Conservation (phyloP, 2,888 invertebrate genomes). For the Tetragonula carbonaria region DNA sequence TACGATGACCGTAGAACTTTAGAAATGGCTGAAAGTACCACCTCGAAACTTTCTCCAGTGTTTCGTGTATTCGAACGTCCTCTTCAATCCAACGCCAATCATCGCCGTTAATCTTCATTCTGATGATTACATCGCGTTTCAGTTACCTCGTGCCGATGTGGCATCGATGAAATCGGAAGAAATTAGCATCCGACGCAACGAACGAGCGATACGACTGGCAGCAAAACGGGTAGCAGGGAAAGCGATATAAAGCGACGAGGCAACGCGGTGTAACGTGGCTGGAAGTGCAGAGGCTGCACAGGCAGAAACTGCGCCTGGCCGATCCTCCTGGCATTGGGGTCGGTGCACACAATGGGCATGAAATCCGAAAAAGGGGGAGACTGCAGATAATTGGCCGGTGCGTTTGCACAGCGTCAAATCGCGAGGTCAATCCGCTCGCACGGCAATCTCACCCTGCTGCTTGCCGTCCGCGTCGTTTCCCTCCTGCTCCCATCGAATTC, state of each 20-base stretch:
- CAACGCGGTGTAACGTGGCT: slow-evolving; percentile 21
- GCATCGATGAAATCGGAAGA: background rate
- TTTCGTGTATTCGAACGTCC: background rate
- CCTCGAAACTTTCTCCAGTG: background rate
- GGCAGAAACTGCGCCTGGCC: slow-evolving; percentile 31
- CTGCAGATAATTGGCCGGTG: slow-evolving; percentile 76
- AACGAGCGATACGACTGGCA: background rate
- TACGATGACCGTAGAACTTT: background rate
- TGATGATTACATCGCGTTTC: background rate
- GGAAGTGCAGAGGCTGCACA: slow-evolving; percentile 22
- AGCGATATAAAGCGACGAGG: background rate
- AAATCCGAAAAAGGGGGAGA: slow-evolving; percentile 73
- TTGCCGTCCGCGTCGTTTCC: slow-evolving; percentile 22
- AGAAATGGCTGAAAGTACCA: background rate
- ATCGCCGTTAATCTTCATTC: background rate
- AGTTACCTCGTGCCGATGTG: background rate
- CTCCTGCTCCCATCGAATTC: slow-evolving; percentile 28
- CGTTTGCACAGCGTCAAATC: slow-evolving; percentile 78
- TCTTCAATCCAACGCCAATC: background rate
- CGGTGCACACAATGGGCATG: slow-evolving; percentile 71
- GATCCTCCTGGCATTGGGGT: slow-evolving; percentile 59
- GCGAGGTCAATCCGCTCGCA: slow-evolving; percentile 73
- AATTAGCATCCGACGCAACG: background rate
- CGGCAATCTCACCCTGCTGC: slow-evolving; percentile 63
- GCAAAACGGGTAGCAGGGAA: background rate